phyloP scores from a whole-genome alignment of 2,888 invertebrate species.

The Hedya salicella region DNA sequence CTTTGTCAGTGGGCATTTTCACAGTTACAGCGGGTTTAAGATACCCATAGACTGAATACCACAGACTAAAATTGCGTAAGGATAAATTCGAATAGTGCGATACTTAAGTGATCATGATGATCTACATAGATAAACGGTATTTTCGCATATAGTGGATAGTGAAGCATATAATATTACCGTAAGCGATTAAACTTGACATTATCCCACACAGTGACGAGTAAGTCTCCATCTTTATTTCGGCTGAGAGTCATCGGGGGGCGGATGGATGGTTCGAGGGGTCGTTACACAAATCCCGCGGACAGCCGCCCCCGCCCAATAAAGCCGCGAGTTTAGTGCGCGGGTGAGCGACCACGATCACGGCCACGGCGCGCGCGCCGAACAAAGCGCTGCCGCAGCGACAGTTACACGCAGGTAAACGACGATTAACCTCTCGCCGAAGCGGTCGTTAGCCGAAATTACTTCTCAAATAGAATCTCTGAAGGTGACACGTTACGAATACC shows the following conservation, averaged over 20 bases:
- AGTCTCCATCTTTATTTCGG: slow-evolving; percentile 35
- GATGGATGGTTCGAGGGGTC: slow-evolving; percentile 63
- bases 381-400: slow-evolving; percentile 66
- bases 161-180: neutral
- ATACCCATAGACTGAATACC: too few relatives aligned
- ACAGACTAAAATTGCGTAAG: too few relatives aligned
- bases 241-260: slow-evolving; percentile 57
- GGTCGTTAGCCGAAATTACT: slow-evolving; percentile 66
- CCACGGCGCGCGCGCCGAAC: slow-evolving; percentile 62
- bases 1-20: too few relatives aligned
- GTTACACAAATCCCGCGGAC: slow-evolving; percentile 71
- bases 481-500: slow-evolving; percentile 67
- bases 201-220: slow-evolving; percentile 2
- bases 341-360: slow-evolving; percentile 81
- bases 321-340: slow-evolving; percentile 70
- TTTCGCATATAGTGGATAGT: too few relatives aligned
- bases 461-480: slow-evolving; percentile 67
- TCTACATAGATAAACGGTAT: too few relatives aligned
- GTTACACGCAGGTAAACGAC: slow-evolving; percentile 75
- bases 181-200: too few relatives aligned
- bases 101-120: too few relatives aligned
- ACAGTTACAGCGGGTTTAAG: too few relatives aligned
- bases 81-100: too few relatives aligned
- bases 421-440: slow-evolving; percentile 74
- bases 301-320: slow-evolving; percentile 77